Evolutionary conservation across 2,888 invertebrate genomes (phyloP).

Genomic region (Clitarchus hookeri): DNA sequence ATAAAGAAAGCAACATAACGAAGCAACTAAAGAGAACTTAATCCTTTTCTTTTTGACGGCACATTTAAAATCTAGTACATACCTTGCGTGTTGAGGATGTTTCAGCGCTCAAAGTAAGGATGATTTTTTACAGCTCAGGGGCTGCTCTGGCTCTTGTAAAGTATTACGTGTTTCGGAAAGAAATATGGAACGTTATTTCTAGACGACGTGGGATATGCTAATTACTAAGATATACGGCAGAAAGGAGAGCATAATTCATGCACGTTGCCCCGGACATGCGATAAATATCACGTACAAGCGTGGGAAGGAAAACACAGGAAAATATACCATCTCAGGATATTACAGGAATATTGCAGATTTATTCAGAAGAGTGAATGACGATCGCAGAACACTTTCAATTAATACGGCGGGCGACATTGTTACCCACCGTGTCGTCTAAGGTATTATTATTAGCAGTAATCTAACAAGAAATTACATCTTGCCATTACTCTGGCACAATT

Average conservation of each 20-base stretch:
- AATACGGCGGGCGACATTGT: too few relatives aligned
- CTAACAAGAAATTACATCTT: too few relatives aligned
- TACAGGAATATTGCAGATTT: neutral
- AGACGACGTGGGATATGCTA: neutral
- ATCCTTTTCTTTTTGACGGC: too few relatives aligned
- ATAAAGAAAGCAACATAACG: too few relatives aligned
- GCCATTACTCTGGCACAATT: too few relatives aligned
- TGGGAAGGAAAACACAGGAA: neutral
- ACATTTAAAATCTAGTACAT: too few relatives aligned
- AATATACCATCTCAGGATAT: neutral
- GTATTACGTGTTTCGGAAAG: neutral
- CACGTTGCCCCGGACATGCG: neutral
- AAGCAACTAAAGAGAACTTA: too few relatives aligned
- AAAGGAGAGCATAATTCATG: constrained; percentile 6
- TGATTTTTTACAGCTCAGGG: neutral
- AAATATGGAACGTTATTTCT: constrained; percentile 5
- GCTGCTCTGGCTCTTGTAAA: neutral
- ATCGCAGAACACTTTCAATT: neutral
- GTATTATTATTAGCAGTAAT: too few relatives aligned
- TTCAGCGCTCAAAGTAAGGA: too few relatives aligned
- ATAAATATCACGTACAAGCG: neutral
- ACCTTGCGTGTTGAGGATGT: too few relatives aligned
- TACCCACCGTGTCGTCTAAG: too few relatives aligned
- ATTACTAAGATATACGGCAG: neutral
- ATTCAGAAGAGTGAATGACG: neutral